phyloP scores from a whole-genome alignment of 2,888 invertebrate species.

The Aspidapion aeneum region DNA sequence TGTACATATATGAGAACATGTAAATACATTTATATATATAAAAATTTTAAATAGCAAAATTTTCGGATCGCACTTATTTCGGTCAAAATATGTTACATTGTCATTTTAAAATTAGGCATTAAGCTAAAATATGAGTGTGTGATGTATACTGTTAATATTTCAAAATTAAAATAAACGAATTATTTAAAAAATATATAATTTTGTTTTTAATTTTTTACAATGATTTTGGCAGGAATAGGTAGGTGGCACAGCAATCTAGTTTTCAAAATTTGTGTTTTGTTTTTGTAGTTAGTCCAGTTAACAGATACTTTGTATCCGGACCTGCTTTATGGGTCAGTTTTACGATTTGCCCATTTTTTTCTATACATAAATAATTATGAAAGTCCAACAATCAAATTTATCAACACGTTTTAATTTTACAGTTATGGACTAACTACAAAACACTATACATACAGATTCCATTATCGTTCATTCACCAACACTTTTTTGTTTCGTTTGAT shows the following conservation, averaged over 20 bases:
- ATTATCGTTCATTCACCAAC: too few species aligned
- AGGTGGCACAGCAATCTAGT: conserved; percentile 44
- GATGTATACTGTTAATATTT: conserved; percentile 50
- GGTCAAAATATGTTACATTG: conserved; percentile 25
- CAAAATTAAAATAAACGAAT: conserved; percentile 51
- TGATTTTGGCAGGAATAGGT: conserved; percentile 36
- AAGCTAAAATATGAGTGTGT: conserved; percentile 47
- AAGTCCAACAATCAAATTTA: too few species aligned
- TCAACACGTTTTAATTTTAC: too few species aligned
- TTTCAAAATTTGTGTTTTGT: conserved; percentile 26
- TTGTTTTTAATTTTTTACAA: conserved; percentile 37
- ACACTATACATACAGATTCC: too few species aligned
- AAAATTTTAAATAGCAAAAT: conserved; percentile 40
- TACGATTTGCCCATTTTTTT: background rate
- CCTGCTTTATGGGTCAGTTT: conserved; percentile 30
- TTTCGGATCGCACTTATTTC: conserved; percentile 43
- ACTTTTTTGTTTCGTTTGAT: too few species aligned
- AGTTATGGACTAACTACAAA: too few species aligned
- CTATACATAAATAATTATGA: too few species aligned
- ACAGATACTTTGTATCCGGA: conserved; percentile 44
- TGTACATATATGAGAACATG: conserved; percentile 11
- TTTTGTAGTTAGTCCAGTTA: conserved; percentile 32
- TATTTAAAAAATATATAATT: conserved; percentile 35
- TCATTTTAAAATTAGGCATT: conserved; percentile 35
- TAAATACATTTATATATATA: background rate